Conservation (phyloP, 37 sponge, comb jelly and placozoan genomes). For the Halichondria panicea region DNA sequence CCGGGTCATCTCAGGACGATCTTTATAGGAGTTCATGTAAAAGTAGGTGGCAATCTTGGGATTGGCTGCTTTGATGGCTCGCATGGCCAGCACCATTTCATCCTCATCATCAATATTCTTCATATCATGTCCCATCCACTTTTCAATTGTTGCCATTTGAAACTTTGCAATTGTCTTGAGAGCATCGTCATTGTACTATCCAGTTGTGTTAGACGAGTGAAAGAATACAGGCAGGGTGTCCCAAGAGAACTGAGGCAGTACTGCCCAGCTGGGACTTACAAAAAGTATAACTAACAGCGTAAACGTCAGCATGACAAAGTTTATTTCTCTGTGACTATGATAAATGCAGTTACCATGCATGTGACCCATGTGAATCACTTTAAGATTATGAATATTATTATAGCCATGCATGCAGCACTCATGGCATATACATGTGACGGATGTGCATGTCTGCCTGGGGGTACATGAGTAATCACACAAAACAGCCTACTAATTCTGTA, state of each 20-base stretch:
- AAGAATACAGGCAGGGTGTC: conserved; percentile 44
- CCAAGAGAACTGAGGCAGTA: conserved; percentile 36
- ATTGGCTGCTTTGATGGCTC: conserved; percentile 10
- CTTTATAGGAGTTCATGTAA: conserved; percentile 24
- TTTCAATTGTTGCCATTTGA: conserved; percentile 44
- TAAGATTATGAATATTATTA: too few relatives aligned
- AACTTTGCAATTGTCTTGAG: conserved; percentile 15
- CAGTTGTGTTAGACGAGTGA: conserved; percentile 34
- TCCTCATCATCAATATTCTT: conserved; percentile 17
- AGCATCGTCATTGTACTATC: conserved; percentile 11
- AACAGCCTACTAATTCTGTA: too few relatives aligned
- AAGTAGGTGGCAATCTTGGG: conserved; percentile 8
- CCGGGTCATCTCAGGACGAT: conserved; percentile 12
- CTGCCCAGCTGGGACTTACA: neutral
- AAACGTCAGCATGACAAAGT: too few relatives aligned
- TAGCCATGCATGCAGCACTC: too few relatives aligned
- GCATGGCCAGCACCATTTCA: conserved; percentile 6
- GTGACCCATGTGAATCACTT: too few relatives aligned
- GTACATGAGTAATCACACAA: too few relatives aligned
- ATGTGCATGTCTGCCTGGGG: too few relatives aligned
- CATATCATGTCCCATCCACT: conserved; percentile 20
- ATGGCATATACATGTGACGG: too few relatives aligned
- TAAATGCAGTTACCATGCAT: too few relatives aligned
- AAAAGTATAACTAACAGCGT: too few relatives aligned
- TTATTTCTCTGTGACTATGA: too few relatives aligned